Evolutionary conservation across 2,888 invertebrate species (phyloP), one percentile per base, ranked within the genome.

Genomic region (Pheosia gnoma): DNA sequence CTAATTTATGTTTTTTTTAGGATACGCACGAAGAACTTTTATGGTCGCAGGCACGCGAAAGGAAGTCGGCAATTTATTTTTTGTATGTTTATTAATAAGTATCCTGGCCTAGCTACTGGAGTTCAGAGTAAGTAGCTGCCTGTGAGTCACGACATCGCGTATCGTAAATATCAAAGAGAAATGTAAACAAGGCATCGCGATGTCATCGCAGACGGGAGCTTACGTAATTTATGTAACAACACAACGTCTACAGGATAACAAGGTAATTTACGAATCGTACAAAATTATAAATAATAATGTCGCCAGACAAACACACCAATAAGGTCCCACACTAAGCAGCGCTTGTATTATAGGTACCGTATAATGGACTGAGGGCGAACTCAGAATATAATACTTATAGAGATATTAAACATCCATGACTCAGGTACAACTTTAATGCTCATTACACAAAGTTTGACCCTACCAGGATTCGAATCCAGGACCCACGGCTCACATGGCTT

Each of bases 1-100:
- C 86, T 90, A 92, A 93, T 92, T 93, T 93, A 93, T 91, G 91
- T 89, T 91, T 90, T 89, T 84, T 88, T 91, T 87, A 84, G 88
- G 89, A 88, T 91, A 92, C 90, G 90, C 92, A 92, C 85, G 91
- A 89, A 86, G 81, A 91, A 89, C 83, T 93, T 93, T 93, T 92
- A 93, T 93, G 91, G 88, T 81, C 78, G 78, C 82, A 79, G 79
- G 83, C 93, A 93, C 93, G 93, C 93, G 79, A 92, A 89, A 91
- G 91, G 91, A 92, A 91, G 89, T 90, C 74, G 75, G 82, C 78
- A 85, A 86, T 89, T 89, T 86, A 85, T 84, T 86, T 85, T 83
- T 86, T 84, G 80, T 86, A 84, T 87, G 84, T 87, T 87, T 89
- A 89, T 88, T 89, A 89, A 86, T 89, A 88, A 87, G 83, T 81